Base-by-base conservation (phyloP, 2,113 vertebrate species). In the Gobio gobio region DNA sequence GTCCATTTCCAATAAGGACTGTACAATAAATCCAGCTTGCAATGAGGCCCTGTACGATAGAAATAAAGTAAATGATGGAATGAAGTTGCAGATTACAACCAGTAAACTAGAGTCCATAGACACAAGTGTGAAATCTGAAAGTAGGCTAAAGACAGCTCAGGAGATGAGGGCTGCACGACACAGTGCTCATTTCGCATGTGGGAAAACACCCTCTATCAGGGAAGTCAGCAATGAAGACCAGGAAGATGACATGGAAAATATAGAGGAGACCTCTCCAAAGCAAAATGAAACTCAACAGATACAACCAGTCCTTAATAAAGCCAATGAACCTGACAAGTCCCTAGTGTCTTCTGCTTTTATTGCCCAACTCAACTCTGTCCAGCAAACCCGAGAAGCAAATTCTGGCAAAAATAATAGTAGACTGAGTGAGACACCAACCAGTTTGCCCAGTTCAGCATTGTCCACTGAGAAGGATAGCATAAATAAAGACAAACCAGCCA, bases 221-320 rank as follows among this genome's bases (percentile, higher is more conserved):
- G 94, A 95, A 84, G 94, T 95, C 76, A 94, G 94, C 91, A 95
- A 95, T 1, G 94, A 95, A 87, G 94, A 95, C 84, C 93, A 95
- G 87, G 94, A 94, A 45, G 94, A 94, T 1, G 94, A 95, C 61
- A 83, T 58, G 56, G 94, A 94, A 88, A 90, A 82, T 82, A 85
- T 87, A 88, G 89, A 90, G 83, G 88, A 89, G n/a, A 36, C 49
- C 1, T 36, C 88, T 68, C 13, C 79, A 29, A 73, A 87, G 63
- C 87, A 73, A 73, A 90, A 29, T 12, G 63, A 33, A 3, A 3
- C 33, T 26, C 59, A 20, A 78, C 87, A 83, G 4, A 84, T 74
- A 83, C 83, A 45, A 89, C 75, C 33, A 6, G 61, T 26, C 16
- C 40, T 40, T 78, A 16, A 4, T 49, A 81, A 81, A 29, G 56